Evolutionary conservation across 1,140 invertebrate species (phyloP), one percentile per base, ranked within the genome.

Genomic region (Liolophura sinensis): DNA sequence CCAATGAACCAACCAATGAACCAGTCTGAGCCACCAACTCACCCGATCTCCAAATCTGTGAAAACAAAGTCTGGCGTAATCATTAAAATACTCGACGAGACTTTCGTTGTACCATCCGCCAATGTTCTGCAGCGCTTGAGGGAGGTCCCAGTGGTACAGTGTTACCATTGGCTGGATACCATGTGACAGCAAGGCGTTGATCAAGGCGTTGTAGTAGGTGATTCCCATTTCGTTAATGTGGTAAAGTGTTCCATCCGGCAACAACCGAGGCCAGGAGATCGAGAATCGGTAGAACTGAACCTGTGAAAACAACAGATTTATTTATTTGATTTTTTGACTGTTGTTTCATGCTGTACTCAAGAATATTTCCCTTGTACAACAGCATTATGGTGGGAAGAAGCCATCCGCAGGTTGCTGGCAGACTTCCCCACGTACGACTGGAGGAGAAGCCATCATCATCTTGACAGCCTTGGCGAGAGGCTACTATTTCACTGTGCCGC

Each of bases 51-150:
- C 85, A 69, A 83, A 85, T 64, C 76, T 70, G 55, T 73, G 27
- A 61, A 84, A 86, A 60, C 81, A 80, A 5, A 83, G 58, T n/a
- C 77, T 60, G 1, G 86, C 83, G 72, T 86, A 88, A 27, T 83
- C 76, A 46, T 79, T 75, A 68, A 90, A 89, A 67, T 85, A 86
- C 20, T 87, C 78, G 0, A 83, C 73, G 24, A 88, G 85, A 1
- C 81, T 59, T 1, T 80, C 71, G 71, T 88, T 89, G 0, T 83
- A 68, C 86, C 89, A 89, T 0, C 88, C 88, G 14, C 85, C 86
- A 40, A 49, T 49, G n/a, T 85, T 75, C 50, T 85, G 68, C 1
- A 87, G 77, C 9, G 70, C 69, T 62, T 84, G 80, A 7, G 86
- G 83, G 50, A 84, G 73, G 66, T 87, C 86, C 82, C 84, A 86